Conservation (phyloP, 2,113 vertebrate genomes). For the Colius striatus region DNA sequence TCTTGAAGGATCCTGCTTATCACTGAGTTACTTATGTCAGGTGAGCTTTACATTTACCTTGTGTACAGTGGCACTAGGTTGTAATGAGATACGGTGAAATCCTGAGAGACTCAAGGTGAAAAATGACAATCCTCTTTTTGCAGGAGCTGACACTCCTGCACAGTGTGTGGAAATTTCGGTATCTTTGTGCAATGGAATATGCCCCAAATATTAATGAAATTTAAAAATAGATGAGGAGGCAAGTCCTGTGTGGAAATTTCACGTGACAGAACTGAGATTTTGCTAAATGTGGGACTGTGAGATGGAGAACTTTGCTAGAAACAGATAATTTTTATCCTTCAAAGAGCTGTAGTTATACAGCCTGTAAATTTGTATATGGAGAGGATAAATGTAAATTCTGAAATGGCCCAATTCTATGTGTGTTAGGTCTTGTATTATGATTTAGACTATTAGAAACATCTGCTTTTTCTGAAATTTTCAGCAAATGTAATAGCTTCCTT, state of each 20-base stretch:
- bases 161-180: background rate
- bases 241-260: background rate
- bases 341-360: background rate
- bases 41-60: background rate
- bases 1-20: background rate
- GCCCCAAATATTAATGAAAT: background rate
- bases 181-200: background rate
- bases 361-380: background rate
- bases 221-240: background rate
- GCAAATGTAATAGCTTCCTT: background rate
- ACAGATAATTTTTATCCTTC: background rate
- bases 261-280: background rate
- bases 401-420: background rate
- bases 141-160: background rate
- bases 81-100: background rate
- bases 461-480: background rate
- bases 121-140: background rate
- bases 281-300: background rate
- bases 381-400: background rate
- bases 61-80: background rate
- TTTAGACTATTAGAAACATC: background rate
- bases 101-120: background rate
- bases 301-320: background rate
- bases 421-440: background rate
- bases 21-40: background rate